A percentile compares a stretch with the other conserved stretches of the same genome.
These are phyloP conservation scores for Lacerta bilineata DNA, from an alignment of 2,797 vertebrate species.

Conservation along the genomic window DNA sequence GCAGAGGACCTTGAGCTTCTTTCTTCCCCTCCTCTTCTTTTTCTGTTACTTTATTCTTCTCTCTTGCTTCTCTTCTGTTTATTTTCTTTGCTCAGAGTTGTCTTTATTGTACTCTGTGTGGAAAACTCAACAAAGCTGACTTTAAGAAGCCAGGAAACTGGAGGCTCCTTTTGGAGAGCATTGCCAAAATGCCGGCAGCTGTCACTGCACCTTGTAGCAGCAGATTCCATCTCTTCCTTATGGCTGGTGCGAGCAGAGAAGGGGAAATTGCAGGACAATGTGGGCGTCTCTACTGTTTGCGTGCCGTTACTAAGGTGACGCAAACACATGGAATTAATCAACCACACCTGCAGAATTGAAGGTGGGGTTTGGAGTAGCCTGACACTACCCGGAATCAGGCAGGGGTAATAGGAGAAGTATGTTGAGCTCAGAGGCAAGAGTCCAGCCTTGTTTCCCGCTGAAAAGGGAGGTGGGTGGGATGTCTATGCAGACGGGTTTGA, in stretches of 20 bases:
- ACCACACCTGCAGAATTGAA: conserved; percentile 26
- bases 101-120: too few species aligned
- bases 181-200: too few species aligned
- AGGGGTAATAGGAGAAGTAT: too few species aligned
- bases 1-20: too few species aligned
- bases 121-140: too few species aligned
- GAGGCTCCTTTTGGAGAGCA: too few species aligned
- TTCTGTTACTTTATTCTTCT: too few species aligned
- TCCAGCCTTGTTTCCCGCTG: not conserved
- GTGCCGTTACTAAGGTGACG: not conserved
- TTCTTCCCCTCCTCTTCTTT: too few species aligned
- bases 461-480: not conserved
- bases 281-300: not conserved
- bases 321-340: not conserved
- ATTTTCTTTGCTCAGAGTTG: too few species aligned
- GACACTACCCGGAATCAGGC: not conserved
- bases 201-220: not conserved
- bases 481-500: not conserved
- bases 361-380: not conserved
- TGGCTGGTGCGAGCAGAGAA: not conserved
- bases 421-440: not conserved
- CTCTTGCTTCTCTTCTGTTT: too few species aligned
- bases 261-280: not conserved
- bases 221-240: not conserved
- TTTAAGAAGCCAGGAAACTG: too few species aligned